These are phyloP conservation scores for Regulus satrapa DNA, from an alignment of 2,113 vertebrate species.

Conservation along the genomic window DNA sequence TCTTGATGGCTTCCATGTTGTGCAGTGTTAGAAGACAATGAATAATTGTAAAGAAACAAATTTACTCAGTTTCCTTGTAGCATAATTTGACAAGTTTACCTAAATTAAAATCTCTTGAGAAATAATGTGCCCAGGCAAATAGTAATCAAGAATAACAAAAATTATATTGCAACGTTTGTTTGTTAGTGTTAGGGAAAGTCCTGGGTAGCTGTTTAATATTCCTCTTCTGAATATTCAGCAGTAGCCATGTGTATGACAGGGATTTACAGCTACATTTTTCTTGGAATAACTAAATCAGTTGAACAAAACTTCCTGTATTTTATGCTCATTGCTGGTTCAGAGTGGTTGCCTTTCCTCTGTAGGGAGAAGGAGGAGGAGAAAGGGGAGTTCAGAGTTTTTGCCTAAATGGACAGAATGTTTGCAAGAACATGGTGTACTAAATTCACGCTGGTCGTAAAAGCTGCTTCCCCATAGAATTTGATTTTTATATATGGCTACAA, in stretches of 20 bases:
- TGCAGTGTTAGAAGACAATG: background rate
- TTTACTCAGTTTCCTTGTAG: background rate
- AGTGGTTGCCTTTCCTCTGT: background rate
- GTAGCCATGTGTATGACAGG: background rate
- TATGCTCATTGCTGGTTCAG: background rate
- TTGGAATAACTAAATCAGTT: background rate
- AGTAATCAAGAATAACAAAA: background rate
- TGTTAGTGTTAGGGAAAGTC: background rate
- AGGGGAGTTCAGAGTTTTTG: background rate
- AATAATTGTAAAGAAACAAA: background rate
- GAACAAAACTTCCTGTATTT: background rate
- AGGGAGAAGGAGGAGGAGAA: background rate
- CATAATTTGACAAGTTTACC: background rate
- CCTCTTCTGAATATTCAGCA: background rate
- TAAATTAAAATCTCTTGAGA: background rate
- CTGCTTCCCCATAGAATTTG: background rate
- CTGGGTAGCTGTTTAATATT: background rate
- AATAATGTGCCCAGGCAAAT: background rate
- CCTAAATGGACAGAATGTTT: background rate
- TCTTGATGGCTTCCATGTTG: background rate
- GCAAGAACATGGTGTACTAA: background rate
- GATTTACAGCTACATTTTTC: background rate
- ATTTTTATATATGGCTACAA: background rate
- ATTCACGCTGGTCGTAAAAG: background rate
- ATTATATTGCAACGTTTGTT: background rate